phyloP scores from a whole-genome alignment of 2,888 invertebrate genomes.

The Platyscelio sp. region DNA sequence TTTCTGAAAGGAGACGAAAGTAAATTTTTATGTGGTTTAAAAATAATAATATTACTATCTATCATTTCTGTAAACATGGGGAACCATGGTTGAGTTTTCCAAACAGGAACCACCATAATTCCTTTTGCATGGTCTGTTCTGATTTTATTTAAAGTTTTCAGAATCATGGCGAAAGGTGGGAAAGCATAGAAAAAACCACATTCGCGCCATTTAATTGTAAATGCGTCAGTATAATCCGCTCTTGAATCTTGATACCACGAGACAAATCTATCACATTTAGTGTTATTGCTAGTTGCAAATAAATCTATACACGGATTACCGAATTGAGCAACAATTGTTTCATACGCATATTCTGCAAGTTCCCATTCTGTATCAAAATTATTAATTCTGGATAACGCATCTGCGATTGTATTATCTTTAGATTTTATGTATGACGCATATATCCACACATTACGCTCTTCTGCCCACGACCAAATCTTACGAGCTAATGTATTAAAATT shows the following conservation, averaged over 20 bases:
- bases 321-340: conserved; percentile 14
- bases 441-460: conserved; percentile 50
- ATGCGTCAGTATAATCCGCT: conserved; percentile 34
- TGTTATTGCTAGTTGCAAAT: conserved; percentile 49
- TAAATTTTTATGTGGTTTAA: conserved; percentile 10
- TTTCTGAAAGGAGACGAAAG: conserved; percentile 37
- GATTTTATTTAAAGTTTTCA: conserved; percentile 56
- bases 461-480: conserved; percentile 66
- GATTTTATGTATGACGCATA: conserved; percentile 59
- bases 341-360: conserved; percentile 28
- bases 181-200: conserved; percentile 4
- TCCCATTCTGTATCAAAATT: conserved; percentile 68
- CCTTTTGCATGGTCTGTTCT: conserved; percentile 74
- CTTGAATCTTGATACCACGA: conserved; percentile 38
- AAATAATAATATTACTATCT: not conserved
- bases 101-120: conserved; percentile 77
- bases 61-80: conserved; percentile 1
- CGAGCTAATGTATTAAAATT: conserved; percentile 57
- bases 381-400: conserved; percentile 42
- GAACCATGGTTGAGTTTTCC: conserved; percentile 63
- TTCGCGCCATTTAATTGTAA: conserved; percentile 32
- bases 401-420: conserved; percentile 56
- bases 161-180: not conserved
- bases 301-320: conserved; percentile 50
- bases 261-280: conserved; percentile 39